Evolutionary conservation across 2,797 vertebrate species (phyloP).

Genomic region (Chromis chromis): DNA sequence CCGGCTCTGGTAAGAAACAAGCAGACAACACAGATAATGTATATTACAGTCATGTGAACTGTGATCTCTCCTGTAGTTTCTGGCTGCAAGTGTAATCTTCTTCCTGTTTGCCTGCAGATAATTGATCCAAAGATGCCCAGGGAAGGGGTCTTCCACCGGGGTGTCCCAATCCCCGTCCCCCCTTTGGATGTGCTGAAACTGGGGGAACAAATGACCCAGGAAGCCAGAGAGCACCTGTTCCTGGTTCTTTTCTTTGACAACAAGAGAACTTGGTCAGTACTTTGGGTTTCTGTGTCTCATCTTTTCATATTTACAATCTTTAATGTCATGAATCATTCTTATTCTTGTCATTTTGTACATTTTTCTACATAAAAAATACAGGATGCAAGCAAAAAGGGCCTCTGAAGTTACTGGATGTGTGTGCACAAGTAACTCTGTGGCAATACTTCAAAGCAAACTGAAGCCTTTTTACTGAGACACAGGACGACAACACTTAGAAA

Average conservation of each 20-base stretch:
- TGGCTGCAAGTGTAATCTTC: slow-evolving; percentile 7
- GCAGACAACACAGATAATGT: not conserved
- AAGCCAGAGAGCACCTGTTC: slow-evolving; percentile 98
- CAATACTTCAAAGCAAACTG: slow-evolving; percentile 50
- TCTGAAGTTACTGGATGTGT: slow-evolving; percentile 30
- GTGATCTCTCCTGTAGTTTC: not conserved
- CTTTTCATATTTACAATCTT: not conserved
- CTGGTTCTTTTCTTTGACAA: slow-evolving; percentile 99
- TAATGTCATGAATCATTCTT: not conserved
- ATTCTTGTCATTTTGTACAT: not conserved
- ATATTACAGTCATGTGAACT: not conserved
- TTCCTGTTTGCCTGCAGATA: slow-evolving; percentile 84
- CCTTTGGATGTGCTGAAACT: slow-evolving; percentile 97
- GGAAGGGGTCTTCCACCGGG: slow-evolving; percentile 97
- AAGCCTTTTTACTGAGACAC: slow-evolving; percentile 4
- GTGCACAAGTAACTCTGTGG: not conserved
- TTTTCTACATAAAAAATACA: not conserved
- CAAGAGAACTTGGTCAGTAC: slow-evolving; percentile 97
- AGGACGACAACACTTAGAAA: slow-evolving; percentile 48
- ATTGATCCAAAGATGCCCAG: slow-evolving; percentile 99
- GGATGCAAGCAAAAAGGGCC: not conserved
- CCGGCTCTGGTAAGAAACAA: slow-evolving; percentile 91
- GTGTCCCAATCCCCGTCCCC: slow-evolving; percentile 98
- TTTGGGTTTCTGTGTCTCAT: not conserved
- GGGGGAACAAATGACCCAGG: slow-evolving; percentile 99